Conservation (phyloP, 2,113 vertebrate species). For the Jaculus jaculus region DNA sequence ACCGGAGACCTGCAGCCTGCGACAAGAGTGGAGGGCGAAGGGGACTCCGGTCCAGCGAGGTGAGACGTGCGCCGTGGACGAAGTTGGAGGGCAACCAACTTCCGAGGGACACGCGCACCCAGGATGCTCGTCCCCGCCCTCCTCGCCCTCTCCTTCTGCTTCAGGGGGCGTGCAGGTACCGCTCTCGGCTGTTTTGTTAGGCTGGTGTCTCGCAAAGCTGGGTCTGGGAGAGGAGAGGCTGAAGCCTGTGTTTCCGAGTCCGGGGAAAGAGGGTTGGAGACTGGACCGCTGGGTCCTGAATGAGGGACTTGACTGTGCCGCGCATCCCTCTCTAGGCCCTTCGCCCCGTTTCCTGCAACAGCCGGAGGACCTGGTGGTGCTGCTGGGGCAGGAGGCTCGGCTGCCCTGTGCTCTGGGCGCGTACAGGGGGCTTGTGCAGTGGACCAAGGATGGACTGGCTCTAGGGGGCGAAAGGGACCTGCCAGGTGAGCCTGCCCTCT, state of each 20-base stretch:
- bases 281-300: not conserved
- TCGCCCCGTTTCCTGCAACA: constrained; percentile 93
- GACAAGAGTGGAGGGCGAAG: not conserved
- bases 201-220: not conserved
- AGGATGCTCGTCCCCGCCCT: constrained; percentile 44
- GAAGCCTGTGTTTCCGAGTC: not conserved
- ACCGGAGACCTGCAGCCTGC: not conserved
- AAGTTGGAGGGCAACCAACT: not conserved
- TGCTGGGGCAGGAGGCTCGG: constrained; percentile 89
- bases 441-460: constrained; percentile 95
- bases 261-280: not conserved
- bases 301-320: not conserved
- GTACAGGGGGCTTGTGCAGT: constrained; percentile 94
- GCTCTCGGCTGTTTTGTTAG: not conserved
- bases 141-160: constrained; percentile 37
- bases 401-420: constrained; percentile 91
- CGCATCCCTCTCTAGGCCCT: constrained; percentile 76
- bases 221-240: not conserved
- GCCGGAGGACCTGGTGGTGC: constrained; percentile 91
- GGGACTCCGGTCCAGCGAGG: not conserved
- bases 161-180: constrained; percentile 66
- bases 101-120: not conserved
- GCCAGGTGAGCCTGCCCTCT: constrained; percentile 85
- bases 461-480: constrained; percentile 93
- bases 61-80: not conserved